Evolutionary conservation across 92 coral and sea anemone genomes (phyloP).

Genomic region (Anthopleura xanthogrammica): DNA sequence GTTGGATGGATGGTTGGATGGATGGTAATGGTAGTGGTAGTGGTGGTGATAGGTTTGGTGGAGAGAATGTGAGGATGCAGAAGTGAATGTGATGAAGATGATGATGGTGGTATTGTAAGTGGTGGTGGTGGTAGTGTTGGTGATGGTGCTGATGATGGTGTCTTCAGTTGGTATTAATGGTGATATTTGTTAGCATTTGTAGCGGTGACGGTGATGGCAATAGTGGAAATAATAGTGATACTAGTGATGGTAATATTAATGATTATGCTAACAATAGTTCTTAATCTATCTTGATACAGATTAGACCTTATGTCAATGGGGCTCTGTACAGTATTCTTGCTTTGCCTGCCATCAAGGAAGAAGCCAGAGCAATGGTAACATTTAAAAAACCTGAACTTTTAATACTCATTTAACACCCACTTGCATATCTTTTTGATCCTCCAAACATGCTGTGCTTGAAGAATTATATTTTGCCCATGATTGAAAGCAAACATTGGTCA

Average conservation of each 20-base stretch:
- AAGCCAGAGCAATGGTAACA: slow-evolving; percentile 91
- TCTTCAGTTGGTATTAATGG: neutral
- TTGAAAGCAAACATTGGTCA: too few species aligned
- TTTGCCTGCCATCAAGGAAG: slow-evolving; percentile 86
- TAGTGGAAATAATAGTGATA: too few species aligned
- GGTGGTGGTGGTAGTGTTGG: neutral
- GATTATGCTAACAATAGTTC: neutral
- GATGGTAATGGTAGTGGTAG: too few species aligned
- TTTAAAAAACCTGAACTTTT: too few species aligned
- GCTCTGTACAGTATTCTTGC: slow-evolving; percentile 93
- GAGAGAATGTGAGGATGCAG: too few species aligned
- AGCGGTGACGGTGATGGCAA: neutral
- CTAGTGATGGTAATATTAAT: neutral
- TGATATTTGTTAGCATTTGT: neutral
- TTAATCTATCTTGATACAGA: slow-evolving; percentile 31
- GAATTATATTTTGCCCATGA: neutral
- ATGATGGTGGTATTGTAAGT: too few species aligned
- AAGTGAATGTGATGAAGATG: too few species aligned
- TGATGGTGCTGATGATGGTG: slow-evolving; percentile 3
- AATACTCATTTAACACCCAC: too few species aligned
- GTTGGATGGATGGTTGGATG: too few species aligned
- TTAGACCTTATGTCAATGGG: slow-evolving; percentile 96
- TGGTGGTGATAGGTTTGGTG: too few species aligned
- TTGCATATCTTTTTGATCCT: neutral
- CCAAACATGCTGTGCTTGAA: too few species aligned